phyloP scores from a whole-genome alignment of 2,797 vertebrate species.

The Perodicticus potto region DNA sequence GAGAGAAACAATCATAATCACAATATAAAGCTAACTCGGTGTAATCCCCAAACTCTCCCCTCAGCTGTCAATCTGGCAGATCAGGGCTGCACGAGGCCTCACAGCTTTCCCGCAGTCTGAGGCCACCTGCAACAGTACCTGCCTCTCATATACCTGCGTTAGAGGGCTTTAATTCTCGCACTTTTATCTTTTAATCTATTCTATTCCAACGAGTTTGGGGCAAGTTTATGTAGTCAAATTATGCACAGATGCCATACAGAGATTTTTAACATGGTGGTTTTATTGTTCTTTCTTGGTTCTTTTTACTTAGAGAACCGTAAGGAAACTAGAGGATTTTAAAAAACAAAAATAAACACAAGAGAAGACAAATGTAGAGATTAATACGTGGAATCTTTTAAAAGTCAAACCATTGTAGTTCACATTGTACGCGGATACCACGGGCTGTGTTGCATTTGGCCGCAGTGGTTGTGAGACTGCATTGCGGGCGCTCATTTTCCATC shows the following conservation, averaged over 20 bases:
- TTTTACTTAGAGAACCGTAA: background rate
- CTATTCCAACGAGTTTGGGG: background rate
- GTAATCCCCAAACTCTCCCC: background rate
- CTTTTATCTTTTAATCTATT: background rate
- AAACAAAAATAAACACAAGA: background rate
- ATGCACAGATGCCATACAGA: background rate
- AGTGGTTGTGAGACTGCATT: fast-evolving
- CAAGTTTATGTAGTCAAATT: too few relatives aligned
- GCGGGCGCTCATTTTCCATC: fast-evolving
- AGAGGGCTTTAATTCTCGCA: background rate
- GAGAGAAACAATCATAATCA: background rate
- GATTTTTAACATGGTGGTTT: background rate
- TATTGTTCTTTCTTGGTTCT: background rate
- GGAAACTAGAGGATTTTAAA: background rate
- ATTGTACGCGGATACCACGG: fast-evolving
- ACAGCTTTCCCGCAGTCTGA: background rate
- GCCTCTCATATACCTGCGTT: background rate
- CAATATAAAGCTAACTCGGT: background rate
- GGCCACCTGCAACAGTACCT: background rate
- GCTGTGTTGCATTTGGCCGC: background rate
- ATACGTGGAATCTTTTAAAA: background rate
- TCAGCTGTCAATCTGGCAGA: background rate
- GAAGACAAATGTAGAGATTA: background rate
- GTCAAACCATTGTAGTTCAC: background rate
- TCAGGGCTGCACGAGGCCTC: fast-evolving